Conservation (phyloP, 53 echinoderm and acorn worm genomes). For the Astropecten irregularis region DNA sequence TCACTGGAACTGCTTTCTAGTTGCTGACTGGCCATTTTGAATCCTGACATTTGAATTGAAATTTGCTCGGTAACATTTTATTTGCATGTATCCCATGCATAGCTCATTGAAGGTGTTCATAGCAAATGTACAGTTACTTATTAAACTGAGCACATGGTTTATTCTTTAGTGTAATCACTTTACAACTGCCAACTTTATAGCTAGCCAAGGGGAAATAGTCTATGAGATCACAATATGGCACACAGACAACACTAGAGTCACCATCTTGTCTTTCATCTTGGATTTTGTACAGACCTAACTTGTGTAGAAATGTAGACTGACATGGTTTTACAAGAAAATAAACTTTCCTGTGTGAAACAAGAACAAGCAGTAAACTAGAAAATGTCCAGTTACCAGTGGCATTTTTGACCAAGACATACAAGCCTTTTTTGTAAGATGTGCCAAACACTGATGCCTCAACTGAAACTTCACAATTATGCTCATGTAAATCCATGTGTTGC, state of each 20-base stretch:
- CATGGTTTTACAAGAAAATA: constrained; percentile 40
- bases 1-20: neutral
- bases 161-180: constrained; percentile 40
- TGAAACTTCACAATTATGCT: constrained; percentile 33
- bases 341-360: constrained; percentile 25
- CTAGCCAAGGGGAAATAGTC: constrained; percentile 38
- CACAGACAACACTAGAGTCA: constrained; percentile 29
- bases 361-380: constrained; percentile 62
- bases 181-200: constrained; percentile 15
- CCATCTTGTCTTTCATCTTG: constrained; percentile 20
- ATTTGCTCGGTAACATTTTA: no score
- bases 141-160: constrained; percentile 15
- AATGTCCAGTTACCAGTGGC: constrained; percentile 53
- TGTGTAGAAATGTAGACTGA: constrained; percentile 5
- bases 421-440: constrained; percentile 46
- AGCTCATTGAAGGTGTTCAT: no score
- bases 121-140: no score
- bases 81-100: no score
- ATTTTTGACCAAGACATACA: constrained; percentile 24
- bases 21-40: neutral
- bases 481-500: neutral
- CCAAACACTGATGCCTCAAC: constrained; percentile 44
- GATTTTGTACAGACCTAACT: constrained; percentile 37
- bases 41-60: no score
- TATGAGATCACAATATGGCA: neutral